A percentile compares a stretch with the other conserved stretches of the same genome.
These are phyloP conservation scores for Danio tinwini DNA, from an alignment of 2,797 vertebrate genomes.

Conservation along the genomic window DNA sequence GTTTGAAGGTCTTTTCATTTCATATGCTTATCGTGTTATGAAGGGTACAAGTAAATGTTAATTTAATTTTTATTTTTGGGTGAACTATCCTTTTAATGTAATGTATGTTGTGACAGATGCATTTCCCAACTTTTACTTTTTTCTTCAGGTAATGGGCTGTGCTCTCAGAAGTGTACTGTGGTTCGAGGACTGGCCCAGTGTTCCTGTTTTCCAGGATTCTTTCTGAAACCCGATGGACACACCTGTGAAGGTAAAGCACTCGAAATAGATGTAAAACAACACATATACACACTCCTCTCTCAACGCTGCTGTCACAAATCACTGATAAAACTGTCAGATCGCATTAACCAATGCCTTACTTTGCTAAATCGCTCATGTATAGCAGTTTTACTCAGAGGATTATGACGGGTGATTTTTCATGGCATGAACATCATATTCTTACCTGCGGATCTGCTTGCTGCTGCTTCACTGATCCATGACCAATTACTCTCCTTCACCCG, in stretches of 20 bases:
- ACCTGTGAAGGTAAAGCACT: constrained; percentile 84
- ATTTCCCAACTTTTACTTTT: constrained; percentile 33
- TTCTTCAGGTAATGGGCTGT: constrained; percentile 81
- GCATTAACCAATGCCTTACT: constrained; percentile 62
- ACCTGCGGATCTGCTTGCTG: constrained; percentile 52
- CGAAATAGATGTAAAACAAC: not conserved
- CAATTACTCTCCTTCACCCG: constrained; percentile 63
- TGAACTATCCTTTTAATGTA: not conserved
- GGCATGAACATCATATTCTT: constrained; percentile 55
- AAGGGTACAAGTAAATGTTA: too few species aligned
- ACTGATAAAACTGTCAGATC: constrained; percentile 26
- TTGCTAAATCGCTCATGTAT: constrained; percentile 64
- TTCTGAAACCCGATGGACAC: constrained; percentile 80
- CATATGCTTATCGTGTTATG: too few species aligned
- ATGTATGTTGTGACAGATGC: not conserved
- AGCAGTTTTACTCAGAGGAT: constrained; percentile 21
- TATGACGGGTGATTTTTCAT: constrained; percentile 34
- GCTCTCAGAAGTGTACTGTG: constrained; percentile 81
- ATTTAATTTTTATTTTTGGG: too few species aligned
- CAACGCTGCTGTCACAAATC: constrained; percentile 31
- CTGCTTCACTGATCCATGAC: constrained; percentile 61
- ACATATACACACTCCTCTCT: constrained; percentile 2
- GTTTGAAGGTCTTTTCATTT: too few species aligned
- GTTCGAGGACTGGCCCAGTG: constrained; percentile 74
- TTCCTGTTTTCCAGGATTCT: constrained; percentile 88